Evolutionary conservation across 2,113 vertebrate species (phyloP), one percentile per base, ranked within the genome.

Genomic region (Rhombomys opimus): DNA sequence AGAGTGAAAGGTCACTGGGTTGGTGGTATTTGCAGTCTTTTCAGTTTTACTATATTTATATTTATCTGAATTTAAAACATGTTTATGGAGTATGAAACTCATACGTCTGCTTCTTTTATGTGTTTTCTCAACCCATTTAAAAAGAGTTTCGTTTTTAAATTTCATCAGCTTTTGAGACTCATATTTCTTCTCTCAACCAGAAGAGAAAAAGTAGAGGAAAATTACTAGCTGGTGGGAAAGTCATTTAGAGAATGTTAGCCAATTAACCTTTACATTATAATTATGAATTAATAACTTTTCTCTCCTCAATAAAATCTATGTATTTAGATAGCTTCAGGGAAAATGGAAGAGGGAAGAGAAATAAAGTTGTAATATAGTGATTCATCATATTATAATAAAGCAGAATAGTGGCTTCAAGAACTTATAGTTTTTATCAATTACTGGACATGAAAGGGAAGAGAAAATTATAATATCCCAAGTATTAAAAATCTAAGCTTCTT

Each of bases 251-350:
- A 87, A 65, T 93, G 61, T 95, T 94, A 96, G 38, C 52, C 82
- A 95, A 94, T 96, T 95, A 97, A 96, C 67, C 89, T 97, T 97
- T 97, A 76, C 27, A 87, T 89, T 89, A 95, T 97, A 96, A 97
- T 95, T 95, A 94, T 61, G 41, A 97, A 97, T 96, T 95, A 94
- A 96, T 96, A 90, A 92, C 57, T 46, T 95, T 89, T 95, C 80
- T 38, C 54, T 94, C 59, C 70, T 95, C 84, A 84, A 87, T 92
- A 96, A 97, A 96, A 95, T 70, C 8, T 63, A 91, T 52, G 46
- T 93, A 93, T 94, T 96, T 89, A 80, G 52, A 93, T 90, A 94
- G 67, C 92, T 96, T 96, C 73, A 67, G 86, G 88, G 86, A 91
- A 84, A 87, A 87, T 32, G 73, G n/a, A 80, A 90, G 35, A 84